Evolutionary conservation across 2,888 invertebrate genomes (phyloP), one percentile per base, ranked within the genome.

Genomic region (Junonia oenone): DNA sequence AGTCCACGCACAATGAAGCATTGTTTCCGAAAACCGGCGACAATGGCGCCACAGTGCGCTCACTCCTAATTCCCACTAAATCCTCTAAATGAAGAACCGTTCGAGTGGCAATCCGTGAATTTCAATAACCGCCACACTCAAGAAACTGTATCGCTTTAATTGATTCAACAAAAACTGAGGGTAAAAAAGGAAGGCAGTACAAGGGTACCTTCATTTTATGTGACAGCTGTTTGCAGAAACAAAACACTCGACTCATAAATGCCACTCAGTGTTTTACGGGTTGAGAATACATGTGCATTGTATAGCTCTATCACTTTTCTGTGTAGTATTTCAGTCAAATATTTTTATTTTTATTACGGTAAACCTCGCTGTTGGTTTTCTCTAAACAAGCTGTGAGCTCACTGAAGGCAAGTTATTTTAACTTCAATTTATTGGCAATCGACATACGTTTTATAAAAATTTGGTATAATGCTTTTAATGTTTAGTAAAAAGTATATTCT

Each of bases 61-160:
- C 70, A 69, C 72, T 73, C 69, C 73, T 76, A 81, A 85, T 83
- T 79, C 82, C 73, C 61, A 74, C 79, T 73, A 79, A 85, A 81
- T 78, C 77, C 75, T 75, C 73, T 63, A 76, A 82, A 83, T 76
- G 74, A 78, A 76, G 71, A 69, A 70, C 71, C 68, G 70, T 69
- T 75, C 75, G 76, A 81, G 76, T 72, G 75, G 73, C 72, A 74
- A 82, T 81, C 73, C 68, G 73, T 74, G 74, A 82, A 83, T 84
- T 82, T 78, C 72, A 76, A 64, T 62, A 66, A 78, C 73, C 75
- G 68, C 69, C 63, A 63, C 68, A 68, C 66, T 66, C 62, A 70
- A 73, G 73, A 71, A 72, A 76, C 72, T 68, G 67, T 76, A 77
- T 77, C 72, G 73, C 65, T 77, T 80, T 80, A 80, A 84, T 83